Percentiles rank a stretch among this genome's conserved stretches.
These are phyloP conservation scores for Chelmon rostratus DNA, from an alignment of 2,797 vertebrate species.

Conservation along the genomic window DNA sequence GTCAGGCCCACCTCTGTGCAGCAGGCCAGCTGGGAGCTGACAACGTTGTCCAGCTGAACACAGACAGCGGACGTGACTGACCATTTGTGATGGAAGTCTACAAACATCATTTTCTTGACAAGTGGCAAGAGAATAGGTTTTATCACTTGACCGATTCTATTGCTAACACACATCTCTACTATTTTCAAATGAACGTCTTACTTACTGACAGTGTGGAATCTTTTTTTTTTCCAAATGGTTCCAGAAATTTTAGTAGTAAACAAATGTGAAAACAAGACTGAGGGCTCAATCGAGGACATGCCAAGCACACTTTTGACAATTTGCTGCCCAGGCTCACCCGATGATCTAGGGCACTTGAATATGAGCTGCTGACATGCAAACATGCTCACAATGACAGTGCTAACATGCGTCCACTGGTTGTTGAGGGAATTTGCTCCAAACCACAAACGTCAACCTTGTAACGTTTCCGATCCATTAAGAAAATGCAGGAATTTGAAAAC, in stretches of 20 bases:
- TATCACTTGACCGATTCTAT: not conserved
- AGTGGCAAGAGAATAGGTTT: not conserved
- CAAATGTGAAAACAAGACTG: not conserved
- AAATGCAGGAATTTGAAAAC: not conserved
- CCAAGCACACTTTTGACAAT: no score
- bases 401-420: not conserved
- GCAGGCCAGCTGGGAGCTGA: slow-evolving; percentile 13
- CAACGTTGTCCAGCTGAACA: not conserved
- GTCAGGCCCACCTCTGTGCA: slow-evolving; percentile 5
- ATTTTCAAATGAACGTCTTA: not conserved
- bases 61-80: not conserved
- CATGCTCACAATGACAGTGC: not conserved
- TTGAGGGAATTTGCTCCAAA: not conserved
- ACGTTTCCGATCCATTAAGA: not conserved
- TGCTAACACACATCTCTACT: not conserved
- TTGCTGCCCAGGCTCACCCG: not conserved
- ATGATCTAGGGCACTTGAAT: not conserved
- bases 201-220: not conserved
- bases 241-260: not conserved
- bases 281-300: no score
- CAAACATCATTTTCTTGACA: not conserved
- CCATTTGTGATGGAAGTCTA: not conserved
- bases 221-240: not conserved
- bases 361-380: not conserved
- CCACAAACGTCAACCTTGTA: not conserved